A percentile compares a stretch with the other conserved stretches of the same genome.
These are phyloP conservation scores for Drosophila robusta DNA, from an alignment of 2,888 invertebrate species.

Conservation along the genomic window DNA sequence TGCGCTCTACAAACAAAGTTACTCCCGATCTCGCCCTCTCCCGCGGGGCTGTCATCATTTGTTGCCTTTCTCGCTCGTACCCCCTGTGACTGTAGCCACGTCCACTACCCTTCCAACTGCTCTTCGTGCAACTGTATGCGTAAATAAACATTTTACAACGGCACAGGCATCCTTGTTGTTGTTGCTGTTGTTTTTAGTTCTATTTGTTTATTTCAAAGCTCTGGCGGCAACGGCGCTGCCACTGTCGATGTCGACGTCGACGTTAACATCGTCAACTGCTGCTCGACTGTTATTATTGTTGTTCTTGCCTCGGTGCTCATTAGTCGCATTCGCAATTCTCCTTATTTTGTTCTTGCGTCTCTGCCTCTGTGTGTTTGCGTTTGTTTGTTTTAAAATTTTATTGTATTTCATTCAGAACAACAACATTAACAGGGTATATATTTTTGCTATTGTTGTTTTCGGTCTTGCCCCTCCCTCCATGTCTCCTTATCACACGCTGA, in stretches of 20 bases:
- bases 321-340: constrained; percentile 68
- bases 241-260: neutral
- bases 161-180: constrained; percentile 42
- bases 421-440: constrained; percentile 24
- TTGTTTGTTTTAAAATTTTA: constrained; percentile 77
- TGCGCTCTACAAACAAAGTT: constrained; percentile 46
- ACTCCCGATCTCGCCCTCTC: constrained; percentile 30
- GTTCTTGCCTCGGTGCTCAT: constrained; percentile 66
- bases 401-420: constrained; percentile 67
- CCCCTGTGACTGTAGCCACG: constrained; percentile 3
- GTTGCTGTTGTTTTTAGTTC: constrained; percentile 46
- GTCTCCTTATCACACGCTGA: neutral
- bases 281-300: constrained; percentile 32
- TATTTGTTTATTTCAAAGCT: constrained; percentile 61
- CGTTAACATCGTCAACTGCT: constrained; percentile 5
- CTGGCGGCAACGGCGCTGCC: constrained; percentile 20
- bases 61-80: constrained; percentile 22
- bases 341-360: constrained; percentile 41
- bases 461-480: constrained; percentile 4
- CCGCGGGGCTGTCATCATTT: constrained; percentile 25
- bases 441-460: constrained; percentile 30
- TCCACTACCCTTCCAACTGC: neutral
- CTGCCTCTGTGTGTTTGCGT: constrained; percentile 53
- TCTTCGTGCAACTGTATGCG: constrained; percentile 66
- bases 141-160: constrained; percentile 75